phyloP scores from a whole-genome alignment of 2,888 invertebrate genomes.

The Deroplatys truncata region DNA sequence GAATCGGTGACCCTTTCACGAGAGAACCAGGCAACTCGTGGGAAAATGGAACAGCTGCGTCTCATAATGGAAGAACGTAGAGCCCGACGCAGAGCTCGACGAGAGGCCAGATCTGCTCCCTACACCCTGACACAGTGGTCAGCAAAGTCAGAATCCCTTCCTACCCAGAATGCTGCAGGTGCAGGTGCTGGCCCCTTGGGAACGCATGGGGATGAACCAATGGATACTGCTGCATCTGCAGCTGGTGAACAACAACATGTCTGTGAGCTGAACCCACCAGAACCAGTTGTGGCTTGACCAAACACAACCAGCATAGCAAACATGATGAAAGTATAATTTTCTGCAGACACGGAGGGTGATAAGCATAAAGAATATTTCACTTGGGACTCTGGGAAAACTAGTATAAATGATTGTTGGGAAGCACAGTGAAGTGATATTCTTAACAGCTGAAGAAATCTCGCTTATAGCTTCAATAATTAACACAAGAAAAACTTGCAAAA shows the following conservation, averaged over 20 bases:
- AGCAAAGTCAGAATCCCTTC: constrained; percentile 31
- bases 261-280: constrained; percentile 33
- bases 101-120: constrained; percentile 54
- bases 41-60: constrained; percentile 82
- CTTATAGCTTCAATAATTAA: too few relatives aligned
- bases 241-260: constrained; percentile 19
- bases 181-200: constrained; percentile 11
- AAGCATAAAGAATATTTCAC: background rate
- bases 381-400: background rate
- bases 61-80: constrained; percentile 88
- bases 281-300: constrained; percentile 34
- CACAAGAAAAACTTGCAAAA: too few relatives aligned
- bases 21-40: constrained; percentile 75
- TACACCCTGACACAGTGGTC: constrained; percentile 36
- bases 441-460: too few relatives aligned
- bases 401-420: background rate
- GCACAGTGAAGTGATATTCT: too few relatives aligned
- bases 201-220: constrained; percentile 29
- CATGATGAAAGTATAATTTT: constrained; percentile 7
- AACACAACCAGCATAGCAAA: constrained; percentile 7
- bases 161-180: background rate
- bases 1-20: constrained; percentile 52
- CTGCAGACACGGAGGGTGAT: background rate
- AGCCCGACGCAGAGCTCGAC: constrained; percentile 59
- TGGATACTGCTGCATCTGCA: constrained; percentile 17